These are phyloP conservation scores for Falco peregrinus DNA, from an alignment of 2,797 vertebrate genomes.

Conservation along the genomic window DNA sequence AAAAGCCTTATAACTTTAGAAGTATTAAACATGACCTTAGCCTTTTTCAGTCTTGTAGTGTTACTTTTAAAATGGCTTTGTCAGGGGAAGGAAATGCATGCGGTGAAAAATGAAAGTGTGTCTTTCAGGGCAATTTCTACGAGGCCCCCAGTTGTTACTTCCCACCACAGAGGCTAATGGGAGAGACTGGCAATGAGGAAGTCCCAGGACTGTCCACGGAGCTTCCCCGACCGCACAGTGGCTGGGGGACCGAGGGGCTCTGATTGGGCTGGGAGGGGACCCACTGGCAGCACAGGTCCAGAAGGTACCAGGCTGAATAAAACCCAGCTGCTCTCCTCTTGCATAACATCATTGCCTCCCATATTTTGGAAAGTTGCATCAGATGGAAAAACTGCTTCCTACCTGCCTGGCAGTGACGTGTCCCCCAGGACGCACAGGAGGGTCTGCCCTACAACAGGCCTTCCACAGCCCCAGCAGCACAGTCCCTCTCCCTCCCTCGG, in stretches of 20 bases:
- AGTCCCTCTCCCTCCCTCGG: background rate
- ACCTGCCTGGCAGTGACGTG: background rate
- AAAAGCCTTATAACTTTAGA: background rate
- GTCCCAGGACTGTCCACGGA: background rate
- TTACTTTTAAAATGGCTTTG: background rate
- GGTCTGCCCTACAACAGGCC: background rate
- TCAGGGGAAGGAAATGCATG: background rate
- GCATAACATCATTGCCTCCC: background rate
- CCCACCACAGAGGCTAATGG: fast-evolving
- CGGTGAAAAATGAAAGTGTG: background rate
- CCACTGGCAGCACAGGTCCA: background rate
- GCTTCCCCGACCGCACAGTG: background rate
- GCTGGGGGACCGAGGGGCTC: background rate
- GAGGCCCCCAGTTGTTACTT: background rate
- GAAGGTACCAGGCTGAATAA: background rate
- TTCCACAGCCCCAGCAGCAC: background rate
- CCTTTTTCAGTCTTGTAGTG: background rate
- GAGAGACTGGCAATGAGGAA: background rate
- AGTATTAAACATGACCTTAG: background rate
- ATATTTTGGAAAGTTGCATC: fast-evolving
- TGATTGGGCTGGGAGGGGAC: background rate
- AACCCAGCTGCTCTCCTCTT: background rate
- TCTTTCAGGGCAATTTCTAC: background rate
- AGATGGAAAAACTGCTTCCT: background rate
- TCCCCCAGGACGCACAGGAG: background rate